Evolutionary conservation across 2,888 invertebrate species (phyloP), one percentile per base, ranked within the genome.

Genomic region (Polylopha cassiicola): DNA sequence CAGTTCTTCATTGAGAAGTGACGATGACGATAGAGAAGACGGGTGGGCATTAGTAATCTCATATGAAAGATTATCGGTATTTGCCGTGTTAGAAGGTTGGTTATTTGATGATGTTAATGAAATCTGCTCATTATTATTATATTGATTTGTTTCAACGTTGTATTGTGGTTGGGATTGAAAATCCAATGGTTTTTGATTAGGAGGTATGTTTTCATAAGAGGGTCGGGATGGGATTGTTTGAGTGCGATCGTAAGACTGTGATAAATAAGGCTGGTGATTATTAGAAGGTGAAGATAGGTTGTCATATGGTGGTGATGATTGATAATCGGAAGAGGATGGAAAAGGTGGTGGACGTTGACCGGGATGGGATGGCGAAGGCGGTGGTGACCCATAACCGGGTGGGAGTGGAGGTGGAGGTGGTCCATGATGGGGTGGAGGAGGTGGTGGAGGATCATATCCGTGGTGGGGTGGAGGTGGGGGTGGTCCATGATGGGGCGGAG

Each of bases 321-420:
- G 29, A 2, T 27, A 18, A 27, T 37, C 15, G 3, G 37, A 2
- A 39, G 32, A 5, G 37, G 17, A 1, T 36, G 5, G 7, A 13
- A 21, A 30, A 17, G 44, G 52, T n/a, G 54, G 53, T 14, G 46
- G 44, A 4, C 39, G 24, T 9, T 36, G 15, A 26, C 15, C 42
- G 37, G 43, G 23, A 9, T 31, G 41, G 3, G 41, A 38, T 13
- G 42, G 50, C 4, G 20, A 8, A 18, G 42, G 32, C 20, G 20
- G 16, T 8, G 37, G 37, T 4, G 37, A 29, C 3, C 21, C 21
- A 15, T 31, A 21, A n/a, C 11, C 22, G 10, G 22, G 15, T 1
- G 21, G 39, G 8, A 15, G 27, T 8, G 29, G 26, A 23, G 20
- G 15, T 6, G n/a, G 8, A 11, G 17, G 26, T n/a, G 6, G 11